Percentiles rank a stretch among this genome's conserved stretches.
Evolutionary conservation across 2,888 invertebrate genomes (phyloP).

Genomic region (Euproctis similis): DNA sequence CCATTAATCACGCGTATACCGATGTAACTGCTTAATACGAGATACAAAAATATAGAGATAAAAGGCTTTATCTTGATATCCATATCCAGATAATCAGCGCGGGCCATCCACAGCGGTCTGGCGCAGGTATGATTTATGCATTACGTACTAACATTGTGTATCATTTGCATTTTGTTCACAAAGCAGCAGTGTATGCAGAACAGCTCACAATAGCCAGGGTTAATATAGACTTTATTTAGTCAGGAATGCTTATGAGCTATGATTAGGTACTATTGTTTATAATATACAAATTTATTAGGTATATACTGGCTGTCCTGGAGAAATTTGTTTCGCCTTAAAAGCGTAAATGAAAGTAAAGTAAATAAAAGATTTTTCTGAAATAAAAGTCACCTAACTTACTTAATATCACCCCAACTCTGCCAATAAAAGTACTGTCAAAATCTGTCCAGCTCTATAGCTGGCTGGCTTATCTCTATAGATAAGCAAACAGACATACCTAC

Average conservation of each 20-base stretch:
- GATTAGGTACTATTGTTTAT: conserved; percentile 31
- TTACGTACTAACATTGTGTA: conserved; percentile 45
- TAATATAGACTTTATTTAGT: conserved; percentile 27
- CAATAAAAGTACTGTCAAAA: too few relatives aligned
- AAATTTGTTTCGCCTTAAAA: too few relatives aligned
- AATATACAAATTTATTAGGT: conserved; percentile 17
- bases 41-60: conserved; percentile 26
- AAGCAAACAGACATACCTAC: too few relatives aligned
- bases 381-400: too few relatives aligned
- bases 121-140: conserved; percentile 46
- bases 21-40: too few relatives aligned
- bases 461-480: too few relatives aligned
- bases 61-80: conserved; percentile 41
- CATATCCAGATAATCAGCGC: conserved; percentile 47
- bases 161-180: conserved; percentile 54
- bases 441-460: too few relatives aligned
- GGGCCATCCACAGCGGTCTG: conserved; percentile 39
- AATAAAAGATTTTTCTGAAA: too few relatives aligned
- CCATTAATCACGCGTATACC: too few relatives aligned
- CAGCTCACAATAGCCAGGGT: conserved; percentile 26
- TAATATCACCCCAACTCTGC: too few relatives aligned
- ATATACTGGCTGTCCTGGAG: too few relatives aligned
- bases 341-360: too few relatives aligned
- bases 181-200: conserved; percentile 31
- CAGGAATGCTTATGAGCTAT: conserved; percentile 26